Evolutionary conservation across 2,888 invertebrate genomes (phyloP), one percentile per base, ranked within the genome.

Genomic region (Pyrocoelia pectoralis): DNA sequence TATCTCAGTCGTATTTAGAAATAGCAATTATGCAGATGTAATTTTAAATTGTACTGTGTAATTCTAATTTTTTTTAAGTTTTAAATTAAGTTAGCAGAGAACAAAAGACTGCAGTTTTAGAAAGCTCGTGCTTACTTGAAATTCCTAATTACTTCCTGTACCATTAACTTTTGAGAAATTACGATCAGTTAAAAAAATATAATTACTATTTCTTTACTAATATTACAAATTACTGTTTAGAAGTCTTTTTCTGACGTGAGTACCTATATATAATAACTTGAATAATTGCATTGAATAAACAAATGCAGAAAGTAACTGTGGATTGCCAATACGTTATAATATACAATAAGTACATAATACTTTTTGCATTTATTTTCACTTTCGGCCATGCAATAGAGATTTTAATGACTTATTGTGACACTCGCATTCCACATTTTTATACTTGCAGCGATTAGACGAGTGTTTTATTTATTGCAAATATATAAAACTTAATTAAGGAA

Each of bases 1-100:
- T 62, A 62, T 57, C 57, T 62, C 62, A 62, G 62, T 62, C 62
- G 40, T 53, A 62, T 62, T 62, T 62, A 62, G 62, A 57, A 62
- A 62, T 57, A 62, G 62, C 62, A 57, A 54, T 56, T 54, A 62
- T 57, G 56, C 53, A 38, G 40, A 49, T 54, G 53, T 54, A 57
- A 57, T 53, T 62, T 62, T 56, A 62, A 57, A 57, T 59, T 52
- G 53, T 52, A 57, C 53, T 62, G 46, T 29, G 48, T 53, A 62
- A 62, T 48, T 48, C 29, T 50, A 50, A 19, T 46, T 56, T 51
- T 61, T 56, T 52, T 6, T 52, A 59, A 52, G 29, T 15, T 52
- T 56, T 52, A 56, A 55, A 62, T 33, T 18, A 54, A 53, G 14
- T 56, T 57, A 62, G 57, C 56, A 62, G 57, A 18, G 62, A 62